Evolutionary conservation across 2,888 invertebrate genomes (phyloP).

Genomic region (Halictus ligatus): DNA sequence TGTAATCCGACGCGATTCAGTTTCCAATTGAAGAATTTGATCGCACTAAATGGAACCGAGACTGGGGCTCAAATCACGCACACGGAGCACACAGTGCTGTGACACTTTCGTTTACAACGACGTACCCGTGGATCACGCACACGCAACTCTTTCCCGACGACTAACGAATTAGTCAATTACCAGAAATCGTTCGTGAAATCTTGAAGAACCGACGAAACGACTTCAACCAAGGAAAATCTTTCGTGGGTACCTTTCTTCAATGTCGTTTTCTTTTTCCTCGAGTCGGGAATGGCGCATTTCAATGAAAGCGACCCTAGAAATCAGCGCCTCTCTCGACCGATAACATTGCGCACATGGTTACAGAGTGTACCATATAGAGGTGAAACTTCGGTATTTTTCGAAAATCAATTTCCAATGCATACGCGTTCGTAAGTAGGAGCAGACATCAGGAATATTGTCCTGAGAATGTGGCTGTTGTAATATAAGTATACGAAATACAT

Average conservation of each 20-base stretch:
- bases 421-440: not conserved
- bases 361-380: not conserved
- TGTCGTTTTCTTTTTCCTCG: constrained; percentile 63
- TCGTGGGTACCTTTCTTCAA: constrained; percentile 56
- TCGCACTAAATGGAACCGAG: constrained; percentile 41
- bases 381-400: not conserved
- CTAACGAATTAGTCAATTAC: constrained; percentile 53
- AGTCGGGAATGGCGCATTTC: constrained; percentile 52
- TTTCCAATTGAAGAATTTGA: constrained; percentile 17
- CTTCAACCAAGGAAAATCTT: constrained; percentile 56
- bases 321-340: constrained; percentile 37
- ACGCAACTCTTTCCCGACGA: constrained; percentile 41
- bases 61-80: constrained; percentile 56
- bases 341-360: constrained; percentile 6
- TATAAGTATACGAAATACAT: too few relatives aligned
- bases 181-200: constrained; percentile 50
- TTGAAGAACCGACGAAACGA: constrained; percentile 38
- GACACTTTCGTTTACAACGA: constrained; percentile 70
- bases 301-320: constrained; percentile 29
- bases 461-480: too few relatives aligned
- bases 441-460: too few relatives aligned
- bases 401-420: not conserved
- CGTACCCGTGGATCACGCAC: constrained; percentile 44
- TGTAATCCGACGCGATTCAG: constrained; percentile 24
- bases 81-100: constrained; percentile 69